phyloP scores from a whole-genome alignment of 2,113 vertebrate genomes.

The Pseudois nayaur region DNA sequence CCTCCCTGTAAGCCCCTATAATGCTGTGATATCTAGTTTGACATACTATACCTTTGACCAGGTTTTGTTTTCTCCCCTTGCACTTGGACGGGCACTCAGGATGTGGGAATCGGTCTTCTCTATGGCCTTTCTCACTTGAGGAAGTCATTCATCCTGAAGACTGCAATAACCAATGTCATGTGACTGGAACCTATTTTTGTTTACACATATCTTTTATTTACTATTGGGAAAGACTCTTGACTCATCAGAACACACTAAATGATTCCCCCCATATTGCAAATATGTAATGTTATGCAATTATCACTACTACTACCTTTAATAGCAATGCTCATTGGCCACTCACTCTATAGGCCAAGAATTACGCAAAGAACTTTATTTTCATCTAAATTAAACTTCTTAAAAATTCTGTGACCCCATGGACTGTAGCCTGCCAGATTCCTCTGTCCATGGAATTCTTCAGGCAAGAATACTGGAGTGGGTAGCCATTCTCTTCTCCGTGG shows the following conservation, averaged over 20 bases:
- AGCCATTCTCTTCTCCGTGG: not conserved
- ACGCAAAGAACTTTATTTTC: not conserved
- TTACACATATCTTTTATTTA: not conserved
- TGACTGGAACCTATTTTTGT: not conserved
- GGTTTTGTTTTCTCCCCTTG: not conserved
- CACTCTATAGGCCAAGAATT: not conserved
- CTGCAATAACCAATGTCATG: not conserved
- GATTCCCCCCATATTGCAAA: not conserved
- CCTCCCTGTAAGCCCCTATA: not conserved
- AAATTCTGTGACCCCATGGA: not conserved
- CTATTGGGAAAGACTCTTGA: not conserved
- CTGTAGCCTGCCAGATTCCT: not conserved
- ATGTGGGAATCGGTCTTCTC: not conserved
- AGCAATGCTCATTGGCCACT: not conserved
- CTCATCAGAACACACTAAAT: not conserved
- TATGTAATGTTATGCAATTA: not conserved
- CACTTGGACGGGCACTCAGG: not conserved
- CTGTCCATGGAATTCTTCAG: not conserved
- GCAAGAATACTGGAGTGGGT: not conserved
- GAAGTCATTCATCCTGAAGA: not conserved
- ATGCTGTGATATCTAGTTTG: not conserved
- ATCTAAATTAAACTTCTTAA: not conserved
- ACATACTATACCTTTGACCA: not conserved
- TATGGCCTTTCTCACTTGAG: not conserved
- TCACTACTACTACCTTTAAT: not conserved